Conservation (phyloP, 2,113 vertebrate genomes). For the Eubucco bourcierii region DNA sequence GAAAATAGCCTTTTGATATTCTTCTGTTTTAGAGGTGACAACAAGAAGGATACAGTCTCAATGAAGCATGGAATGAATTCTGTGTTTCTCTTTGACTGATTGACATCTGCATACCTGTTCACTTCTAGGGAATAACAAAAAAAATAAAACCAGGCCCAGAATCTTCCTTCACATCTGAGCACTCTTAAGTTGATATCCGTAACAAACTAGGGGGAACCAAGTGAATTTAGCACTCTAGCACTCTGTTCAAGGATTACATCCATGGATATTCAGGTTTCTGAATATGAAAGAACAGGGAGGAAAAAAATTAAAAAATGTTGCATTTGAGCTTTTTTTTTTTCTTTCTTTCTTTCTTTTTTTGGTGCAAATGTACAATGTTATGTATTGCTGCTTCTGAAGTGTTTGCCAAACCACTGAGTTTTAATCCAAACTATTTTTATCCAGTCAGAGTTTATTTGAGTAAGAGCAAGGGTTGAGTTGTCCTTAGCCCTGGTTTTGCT, state of each 20-base stretch:
- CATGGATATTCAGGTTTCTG: not conserved
- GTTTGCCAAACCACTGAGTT: not conserved
- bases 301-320: not conserved
- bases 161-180: not conserved
- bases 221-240: not conserved
- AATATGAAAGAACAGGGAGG: not conserved
- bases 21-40: not conserved
- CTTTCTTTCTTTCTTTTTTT: accelerated
- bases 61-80: not conserved
- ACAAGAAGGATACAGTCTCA: not conserved
- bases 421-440: not conserved
- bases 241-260: not conserved
- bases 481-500: not conserved
- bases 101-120: not conserved
- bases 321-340: not conserved
- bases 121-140: not conserved
- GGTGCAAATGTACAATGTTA: not conserved
- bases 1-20: not conserved
- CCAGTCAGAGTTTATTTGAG: not conserved
- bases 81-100: not conserved
- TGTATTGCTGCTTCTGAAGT: not conserved
- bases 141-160: not conserved
- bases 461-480: not conserved
- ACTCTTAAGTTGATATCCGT: not conserved
- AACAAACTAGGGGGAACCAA: not conserved